A percentile compares a stretch with the other conserved stretches of the same genome.
These are phyloP conservation scores for Synergus laeviventris DNA, from an alignment of 2,888 invertebrate genomes.

Conservation along the genomic window DNA sequence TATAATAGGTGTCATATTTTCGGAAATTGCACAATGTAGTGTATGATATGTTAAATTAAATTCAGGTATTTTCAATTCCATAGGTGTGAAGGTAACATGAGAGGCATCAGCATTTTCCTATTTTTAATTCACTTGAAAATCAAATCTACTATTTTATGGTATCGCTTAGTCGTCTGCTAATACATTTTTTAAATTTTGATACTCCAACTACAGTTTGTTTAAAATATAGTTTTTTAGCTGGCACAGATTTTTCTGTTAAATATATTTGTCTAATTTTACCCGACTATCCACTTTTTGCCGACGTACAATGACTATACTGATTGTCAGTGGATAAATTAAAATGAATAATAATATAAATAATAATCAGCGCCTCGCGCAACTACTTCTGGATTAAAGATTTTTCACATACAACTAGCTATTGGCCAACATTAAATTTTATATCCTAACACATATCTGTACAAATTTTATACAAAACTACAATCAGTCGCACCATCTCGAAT, in stretches of 20 bases:
- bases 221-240: neutral
- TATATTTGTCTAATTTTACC: neutral
- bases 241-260: neutral
- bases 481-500: neutral
- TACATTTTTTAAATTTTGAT: neutral
- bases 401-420: neutral
- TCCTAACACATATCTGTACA: slow-evolving; percentile 15
- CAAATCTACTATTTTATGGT: neutral
- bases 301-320: neutral
- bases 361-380: slow-evolving; percentile 13
- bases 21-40: slow-evolving; percentile 2
- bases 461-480: slow-evolving; percentile 28
- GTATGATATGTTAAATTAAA: slow-evolving; percentile 36
- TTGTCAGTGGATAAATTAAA: neutral
- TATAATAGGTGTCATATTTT: slow-evolving; percentile 8
- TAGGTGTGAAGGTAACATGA: slow-evolving; percentile 11
- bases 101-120: neutral
- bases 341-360: neutral
- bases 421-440: neutral
- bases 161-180: neutral
- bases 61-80: slow-evolving; percentile 38
- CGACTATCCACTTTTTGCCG: neutral
- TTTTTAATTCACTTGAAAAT: neutral
- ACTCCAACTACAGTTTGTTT: neutral
- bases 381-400: slow-evolving; percentile 25